These are phyloP conservation scores for Stratiomys singularior DNA, from an alignment of 2,888 invertebrate genomes.

Conservation along the genomic window DNA sequence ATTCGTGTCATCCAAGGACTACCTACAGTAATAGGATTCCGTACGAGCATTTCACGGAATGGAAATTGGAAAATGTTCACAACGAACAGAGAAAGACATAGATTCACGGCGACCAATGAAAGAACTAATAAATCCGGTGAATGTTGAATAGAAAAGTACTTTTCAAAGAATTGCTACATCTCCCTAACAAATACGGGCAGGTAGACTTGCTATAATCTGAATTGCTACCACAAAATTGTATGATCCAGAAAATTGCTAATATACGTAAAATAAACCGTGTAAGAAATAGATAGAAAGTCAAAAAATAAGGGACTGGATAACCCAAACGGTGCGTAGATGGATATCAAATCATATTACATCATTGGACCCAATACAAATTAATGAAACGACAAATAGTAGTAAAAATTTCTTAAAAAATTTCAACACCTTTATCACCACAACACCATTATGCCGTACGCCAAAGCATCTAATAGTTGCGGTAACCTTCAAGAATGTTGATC, in stretches of 20 bases:
- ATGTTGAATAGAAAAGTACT: constrained; percentile 31
- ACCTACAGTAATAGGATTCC: constrained; percentile 49
- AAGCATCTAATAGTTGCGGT: not conserved
- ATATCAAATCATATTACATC: too few relatives aligned
- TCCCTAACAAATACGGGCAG: constrained; percentile 15
- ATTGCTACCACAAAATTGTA: not conserved
- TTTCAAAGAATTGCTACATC: constrained; percentile 32
- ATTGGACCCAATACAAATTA: too few relatives aligned
- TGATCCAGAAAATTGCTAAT: constrained; percentile 24
- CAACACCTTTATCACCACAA: not conserved
- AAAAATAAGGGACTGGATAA: too few relatives aligned
- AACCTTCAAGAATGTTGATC: constrained; percentile 42
- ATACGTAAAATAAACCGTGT: not conserved
- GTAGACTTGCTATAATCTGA: not conserved
- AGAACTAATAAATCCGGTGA: constrained; percentile 33
- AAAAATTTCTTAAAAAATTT: too few relatives aligned
- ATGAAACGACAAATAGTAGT: too few relatives aligned
- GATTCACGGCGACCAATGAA: not conserved
- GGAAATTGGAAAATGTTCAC: not conserved
- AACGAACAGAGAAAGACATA: too few relatives aligned
- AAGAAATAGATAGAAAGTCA: not conserved
- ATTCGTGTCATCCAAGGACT: not conserved
- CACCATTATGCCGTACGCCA: not conserved
- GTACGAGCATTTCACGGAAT: constrained; percentile 20
- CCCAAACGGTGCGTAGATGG: too few relatives aligned